Evolutionary conservation across 2,888 invertebrate genomes (phyloP), one percentile per base, ranked within the genome.

Genomic region (Steinernema scapterisci): DNA sequence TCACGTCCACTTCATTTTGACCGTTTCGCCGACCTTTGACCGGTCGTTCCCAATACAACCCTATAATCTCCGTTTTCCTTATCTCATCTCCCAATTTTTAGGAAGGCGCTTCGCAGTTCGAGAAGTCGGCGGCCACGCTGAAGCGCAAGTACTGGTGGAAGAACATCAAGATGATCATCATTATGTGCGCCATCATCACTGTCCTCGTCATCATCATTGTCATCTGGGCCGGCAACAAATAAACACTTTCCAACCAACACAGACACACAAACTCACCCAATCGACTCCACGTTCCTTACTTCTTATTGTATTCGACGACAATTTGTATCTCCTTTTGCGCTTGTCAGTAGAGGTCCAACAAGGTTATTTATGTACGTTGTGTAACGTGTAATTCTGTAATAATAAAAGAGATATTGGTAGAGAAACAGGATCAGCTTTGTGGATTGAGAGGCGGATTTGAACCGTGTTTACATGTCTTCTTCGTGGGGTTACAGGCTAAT

Each of bases 81-180:
- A 38, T 6, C 38, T 9, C 38, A 38, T 38, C 9, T 9, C 9
- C 9, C 3, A 3, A 1, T 23, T 76, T 83, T 72, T 83, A 87
- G 82, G 87, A 88, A 75, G 87, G 87, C 52, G 87, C 87, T 13
- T 87, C 87, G 48, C 87, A 87, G 76, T 87, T 87, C 78, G 87
- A 87, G 80, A 87, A 86, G 79, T 86, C 86, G 51, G 87, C 87
- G 1, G 87, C 87, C 11, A 88, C 88, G 11, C 79, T 87, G 75
- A 87, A 87, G 81, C 84, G 87, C 77, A 87, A 87, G 79, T 87
- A 86, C 79, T 87, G 87, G 87, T 86, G 86, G 86, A 87, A 87
- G 83, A 87, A 87, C 82, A 85, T 87, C 79, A 87, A 87, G 80
- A 86, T 87, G 86, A 86, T 86, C 80, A 87, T 87, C 82, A 86